Conservation (phyloP, 1,140 invertebrate species). For the Diploscapter pachys region DNA sequence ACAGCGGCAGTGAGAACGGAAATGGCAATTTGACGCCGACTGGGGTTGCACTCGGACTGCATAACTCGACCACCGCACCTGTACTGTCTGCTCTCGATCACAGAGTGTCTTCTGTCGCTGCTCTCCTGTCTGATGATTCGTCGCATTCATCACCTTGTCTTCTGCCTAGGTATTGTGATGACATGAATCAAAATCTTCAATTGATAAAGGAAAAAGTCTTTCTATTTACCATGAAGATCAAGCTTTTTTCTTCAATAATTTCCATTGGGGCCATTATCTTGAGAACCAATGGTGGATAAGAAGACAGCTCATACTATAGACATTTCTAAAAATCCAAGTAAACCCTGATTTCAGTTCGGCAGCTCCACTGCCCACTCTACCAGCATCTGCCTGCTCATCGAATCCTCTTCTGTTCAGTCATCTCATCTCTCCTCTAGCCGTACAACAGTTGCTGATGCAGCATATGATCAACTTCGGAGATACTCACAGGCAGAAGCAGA, state of each 20-base stretch:
- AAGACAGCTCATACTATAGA: not conserved
- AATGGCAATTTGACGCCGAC: conserved; percentile 5
- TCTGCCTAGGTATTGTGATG: too few relatives aligned
- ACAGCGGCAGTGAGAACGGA: conserved; percentile 20
- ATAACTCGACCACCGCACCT: not conserved
- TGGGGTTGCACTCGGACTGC: not conserved
- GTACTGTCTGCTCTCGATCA: not conserved
- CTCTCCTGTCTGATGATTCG: conserved; percentile 3
- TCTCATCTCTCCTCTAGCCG: conserved; percentile 34
- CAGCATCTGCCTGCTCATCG: not conserved
- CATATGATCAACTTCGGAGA: conserved; percentile 44
- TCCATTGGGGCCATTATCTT: not conserved
- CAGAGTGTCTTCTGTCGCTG: not conserved
- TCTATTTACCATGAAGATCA: not conserved
- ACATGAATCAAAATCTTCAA: too few relatives aligned
- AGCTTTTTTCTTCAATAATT: not conserved
- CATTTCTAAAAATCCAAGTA: not conserved
- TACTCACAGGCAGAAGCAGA: too few relatives aligned
- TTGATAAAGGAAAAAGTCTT: too few relatives aligned
- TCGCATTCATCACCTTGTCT: too few relatives aligned
- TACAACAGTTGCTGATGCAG: conserved; percentile 50
- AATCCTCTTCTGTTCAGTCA: conserved; percentile 14
- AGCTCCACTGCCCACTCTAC: not conserved
- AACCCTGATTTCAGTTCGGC: not conserved
- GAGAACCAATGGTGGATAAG: conserved; percentile 3